Evolutionary conservation across 2,888 invertebrate species (phyloP).

Genomic region (Andrena hattorfiana): DNA sequence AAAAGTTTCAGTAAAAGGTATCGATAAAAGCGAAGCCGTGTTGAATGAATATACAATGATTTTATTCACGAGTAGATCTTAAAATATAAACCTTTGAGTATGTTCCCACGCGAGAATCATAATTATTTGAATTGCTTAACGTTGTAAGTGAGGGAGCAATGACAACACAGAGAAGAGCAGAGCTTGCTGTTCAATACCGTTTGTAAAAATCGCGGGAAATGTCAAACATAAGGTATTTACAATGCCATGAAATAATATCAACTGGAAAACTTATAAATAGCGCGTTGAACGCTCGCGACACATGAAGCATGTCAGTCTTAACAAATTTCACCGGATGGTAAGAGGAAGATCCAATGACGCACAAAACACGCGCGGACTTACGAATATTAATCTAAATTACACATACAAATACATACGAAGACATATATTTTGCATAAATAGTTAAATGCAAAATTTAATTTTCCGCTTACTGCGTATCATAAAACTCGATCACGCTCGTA

Average conservation of each 20-base stretch:
- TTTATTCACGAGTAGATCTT: too few relatives aligned
- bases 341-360: background rate
- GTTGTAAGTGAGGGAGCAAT: background rate
- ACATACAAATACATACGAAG: background rate
- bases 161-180: background rate
- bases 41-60: too few relatives aligned
- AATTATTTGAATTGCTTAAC: too few relatives aligned
- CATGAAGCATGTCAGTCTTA: slow-evolving; percentile 10
- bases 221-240: background rate
- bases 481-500: background rate
- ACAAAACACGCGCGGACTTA: background rate
- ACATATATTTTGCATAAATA: background rate
- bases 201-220: slow-evolving; percentile 17
- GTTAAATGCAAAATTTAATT: background rate
- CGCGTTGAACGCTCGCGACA: background rate
- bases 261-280: slow-evolving; percentile 8
- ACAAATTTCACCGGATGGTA: background rate
- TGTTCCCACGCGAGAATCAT: too few relatives aligned
- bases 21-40: too few relatives aligned
- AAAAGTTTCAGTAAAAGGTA: too few relatives aligned
- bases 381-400: background rate
- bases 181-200: background rate
- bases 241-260: background rate
- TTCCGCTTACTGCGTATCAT: background rate
- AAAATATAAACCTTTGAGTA: too few relatives aligned